Percentiles rank a stretch among this genome's conserved stretches.
These are phyloP conservation scores for Pagrus major DNA, from an alignment of 2,113 vertebrate species.

Conservation along the genomic window DNA sequence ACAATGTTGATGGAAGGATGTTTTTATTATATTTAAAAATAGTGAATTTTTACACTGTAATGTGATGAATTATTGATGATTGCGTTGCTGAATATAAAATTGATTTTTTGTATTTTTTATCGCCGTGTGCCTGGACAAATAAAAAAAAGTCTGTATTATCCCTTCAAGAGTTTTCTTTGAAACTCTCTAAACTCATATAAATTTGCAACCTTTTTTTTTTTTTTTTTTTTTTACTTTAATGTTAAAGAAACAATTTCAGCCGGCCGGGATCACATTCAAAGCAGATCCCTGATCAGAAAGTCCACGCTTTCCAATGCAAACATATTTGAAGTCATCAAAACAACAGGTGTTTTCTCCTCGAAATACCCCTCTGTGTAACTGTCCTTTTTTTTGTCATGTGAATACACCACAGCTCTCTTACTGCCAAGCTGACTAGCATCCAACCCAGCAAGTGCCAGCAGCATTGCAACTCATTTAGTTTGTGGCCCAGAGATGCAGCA, in stretches of 20 bases:
- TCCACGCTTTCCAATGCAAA: conserved; percentile 43
- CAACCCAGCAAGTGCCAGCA: conserved; percentile 75
- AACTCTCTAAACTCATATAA: conserved; percentile 6
- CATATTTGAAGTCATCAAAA: conserved; percentile 69
- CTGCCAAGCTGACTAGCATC: conserved; percentile 80
- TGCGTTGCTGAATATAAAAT: conserved; percentile 32
- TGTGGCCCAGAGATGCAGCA: conserved; percentile 68
- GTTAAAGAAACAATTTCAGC: neutral
- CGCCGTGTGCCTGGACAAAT: neutral
- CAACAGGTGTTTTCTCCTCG: conserved; percentile 73
- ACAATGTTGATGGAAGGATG: conserved; percentile 66
- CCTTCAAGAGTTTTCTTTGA: conserved; percentile 10
- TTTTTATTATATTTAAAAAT: conserved; percentile 66
- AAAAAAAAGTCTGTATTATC: neutral
- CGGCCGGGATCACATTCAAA: conserved; percentile 22
- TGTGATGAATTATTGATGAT: conserved; percentile 72
- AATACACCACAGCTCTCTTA: conserved; percentile 65
- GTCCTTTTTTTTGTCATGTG: conserved; percentile 72
- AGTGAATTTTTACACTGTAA: conserved; percentile 37
- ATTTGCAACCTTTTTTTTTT: neutral
- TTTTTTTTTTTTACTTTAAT: neutral
- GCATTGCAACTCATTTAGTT: conserved; percentile 74
- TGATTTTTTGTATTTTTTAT: neutral
- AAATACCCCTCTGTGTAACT: conserved; percentile 68
- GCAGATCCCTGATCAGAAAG: conserved; percentile 19